Evolutionary conservation across 2,888 invertebrate species (phyloP), one percentile per base, ranked within the genome.

Genomic region (Lasioglossum villosulum): DNA sequence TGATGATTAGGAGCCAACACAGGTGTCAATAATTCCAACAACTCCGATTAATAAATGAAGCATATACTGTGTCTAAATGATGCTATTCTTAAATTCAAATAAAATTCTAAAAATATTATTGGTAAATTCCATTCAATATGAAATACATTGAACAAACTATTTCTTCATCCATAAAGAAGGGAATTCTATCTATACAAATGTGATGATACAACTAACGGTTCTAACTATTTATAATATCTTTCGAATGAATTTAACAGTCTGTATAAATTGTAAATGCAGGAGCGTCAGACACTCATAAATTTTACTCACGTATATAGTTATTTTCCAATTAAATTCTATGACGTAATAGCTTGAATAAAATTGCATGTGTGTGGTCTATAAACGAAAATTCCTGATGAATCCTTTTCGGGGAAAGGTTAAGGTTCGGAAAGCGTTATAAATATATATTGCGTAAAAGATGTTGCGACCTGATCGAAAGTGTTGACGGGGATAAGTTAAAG

Each of bases 371-470:
- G 45, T 75, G 71, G 10, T 14, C 19, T 59, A 45, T 42, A 42
- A 75, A 63, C 45, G 66, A n/a, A 48, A 52, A n/a, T 56, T n/a
- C 71, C 19, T 6, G 16, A 30, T 56, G 77, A 39, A 82, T 85
- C 78, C 80, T 82, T 86, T 85, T 86, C 68, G 75, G 77, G 77
- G 45, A 83, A 89, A 89, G 82, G 77, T 89, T 80, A 82, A 79
- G 73, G 77, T 75, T 59, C 14, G 70, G 30, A 12, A 56, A 73
- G 71, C 72, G 79, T 79, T 82, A 86, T 87, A 84, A 80, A 81
- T 78, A 83, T 80, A 82, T 78, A 83, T 90, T 90, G 77, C 87
- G 86, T 77, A 90, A 90, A 42, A 68, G 76, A 19, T 66, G 42
- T 68, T 75, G 77, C 59, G 48, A 63, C 37, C 52, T 37, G 77